Percentiles rank a stretch among this genome's conserved stretches.
These are phyloP conservation scores for Lanistes nyassanus DNA, from an alignment of 1,140 invertebrate species.

Conservation along the genomic window DNA sequence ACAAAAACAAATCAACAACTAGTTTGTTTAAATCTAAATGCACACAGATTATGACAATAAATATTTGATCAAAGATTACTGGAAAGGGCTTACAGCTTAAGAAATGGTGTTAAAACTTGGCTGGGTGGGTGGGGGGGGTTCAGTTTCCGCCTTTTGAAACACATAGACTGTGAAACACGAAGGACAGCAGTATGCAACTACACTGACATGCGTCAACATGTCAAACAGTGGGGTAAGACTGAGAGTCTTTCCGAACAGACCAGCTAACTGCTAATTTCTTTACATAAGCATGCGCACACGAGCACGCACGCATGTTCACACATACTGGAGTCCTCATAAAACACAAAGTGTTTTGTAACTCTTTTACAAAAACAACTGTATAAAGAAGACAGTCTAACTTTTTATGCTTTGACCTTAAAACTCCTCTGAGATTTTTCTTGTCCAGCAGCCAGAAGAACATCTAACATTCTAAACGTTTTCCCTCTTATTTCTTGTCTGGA, in stretches of 20 bases:
- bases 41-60: background rate
- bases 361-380: background rate
- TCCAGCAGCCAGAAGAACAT: no score
- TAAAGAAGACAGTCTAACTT: background rate
- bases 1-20: background rate
- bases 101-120: background rate
- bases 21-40: background rate
- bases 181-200: background rate
- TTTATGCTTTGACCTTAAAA: background rate
- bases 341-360: background rate
- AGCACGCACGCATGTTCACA: slow-evolving; percentile 6
- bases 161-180: background rate
- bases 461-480: no score
- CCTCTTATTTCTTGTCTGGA: no score
- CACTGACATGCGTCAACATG: background rate
- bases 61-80: no score
- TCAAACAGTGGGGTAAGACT: no score
- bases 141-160: background rate
- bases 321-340: background rate
- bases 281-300: slow-evolving; percentile 1
- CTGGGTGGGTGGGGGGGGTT: background rate
- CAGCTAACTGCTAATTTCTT: no score
- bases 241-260: no score
- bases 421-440: background rate
- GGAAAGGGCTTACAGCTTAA: no score